Conservation (phyloP, 2,797 vertebrate species). For the Sphenopsis melanotis region DNA sequence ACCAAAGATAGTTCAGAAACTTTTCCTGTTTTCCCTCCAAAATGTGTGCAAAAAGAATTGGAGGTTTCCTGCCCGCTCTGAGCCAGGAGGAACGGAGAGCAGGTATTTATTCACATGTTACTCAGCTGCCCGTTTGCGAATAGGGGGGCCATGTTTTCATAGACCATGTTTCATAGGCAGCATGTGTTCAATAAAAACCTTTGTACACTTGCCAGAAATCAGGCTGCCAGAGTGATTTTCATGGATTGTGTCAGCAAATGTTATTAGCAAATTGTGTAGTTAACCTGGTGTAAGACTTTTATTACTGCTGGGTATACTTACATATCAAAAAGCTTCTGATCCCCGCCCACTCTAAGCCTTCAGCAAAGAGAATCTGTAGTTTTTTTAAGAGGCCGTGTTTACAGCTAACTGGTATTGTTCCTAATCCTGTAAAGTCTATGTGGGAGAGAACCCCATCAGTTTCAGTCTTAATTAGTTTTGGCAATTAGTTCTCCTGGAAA, state of each 20-base stretch:
- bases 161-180: conserved; percentile 56
- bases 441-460: conserved; percentile 36
- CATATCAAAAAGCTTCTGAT: conserved; percentile 59
- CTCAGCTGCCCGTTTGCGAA: neutral
- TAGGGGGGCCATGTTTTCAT: conserved; percentile 57
- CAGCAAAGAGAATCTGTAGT: conserved; percentile 55
- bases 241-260: conserved; percentile 64
- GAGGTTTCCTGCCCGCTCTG: neutral
- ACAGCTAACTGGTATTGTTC: conserved; percentile 67
- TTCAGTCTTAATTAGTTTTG: conserved; percentile 64
- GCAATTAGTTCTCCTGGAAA: conserved; percentile 58
- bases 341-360: conserved; percentile 44
- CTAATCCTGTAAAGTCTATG: conserved; percentile 59
- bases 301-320: conserved; percentile 64
- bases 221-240: conserved; percentile 65
- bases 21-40: neutral
- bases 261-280: conserved; percentile 70
- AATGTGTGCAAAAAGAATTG: neutral
- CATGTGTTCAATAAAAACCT: conserved; percentile 65
- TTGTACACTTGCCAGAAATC: conserved; percentile 63
- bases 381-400: conserved; percentile 64
- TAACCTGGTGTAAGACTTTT: conserved; percentile 70
- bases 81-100: neutral
- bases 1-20: neutral
- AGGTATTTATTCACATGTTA: conserved; percentile 63